These are phyloP conservation scores for Siphamia tubifer DNA, from an alignment of 2,113 vertebrate species.

Conservation along the genomic window DNA sequence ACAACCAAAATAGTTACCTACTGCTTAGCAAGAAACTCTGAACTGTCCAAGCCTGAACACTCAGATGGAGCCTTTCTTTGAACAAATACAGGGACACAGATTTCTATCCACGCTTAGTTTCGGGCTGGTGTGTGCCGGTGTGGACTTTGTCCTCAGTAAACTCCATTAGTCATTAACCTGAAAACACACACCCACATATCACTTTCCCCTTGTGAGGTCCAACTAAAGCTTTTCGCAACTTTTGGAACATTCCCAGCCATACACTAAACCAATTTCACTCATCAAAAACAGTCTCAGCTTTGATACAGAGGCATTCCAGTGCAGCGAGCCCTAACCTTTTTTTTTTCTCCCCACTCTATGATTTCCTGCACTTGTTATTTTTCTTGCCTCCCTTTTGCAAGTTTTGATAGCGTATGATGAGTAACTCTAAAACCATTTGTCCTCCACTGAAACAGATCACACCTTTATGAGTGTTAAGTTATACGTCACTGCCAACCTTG, in stretches of 20 bases:
- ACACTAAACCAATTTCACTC: background rate
- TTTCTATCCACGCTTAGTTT: constrained; percentile 23
- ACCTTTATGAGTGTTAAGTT: background rate
- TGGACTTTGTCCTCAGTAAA: constrained; percentile 65
- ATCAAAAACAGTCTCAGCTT: background rate
- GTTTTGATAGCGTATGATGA: background rate
- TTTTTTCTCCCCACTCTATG: background rate
- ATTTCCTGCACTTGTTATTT: background rate
- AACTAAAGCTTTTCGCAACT: constrained; percentile 9
- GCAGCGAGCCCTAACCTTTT: background rate
- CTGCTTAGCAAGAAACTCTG: background rate
- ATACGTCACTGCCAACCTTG: background rate
- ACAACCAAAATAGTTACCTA: background rate
- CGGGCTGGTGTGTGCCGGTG: constrained; percentile 21
- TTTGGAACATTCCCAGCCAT: constrained; percentile 15
- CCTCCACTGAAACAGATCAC: background rate
- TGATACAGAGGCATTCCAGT: background rate
- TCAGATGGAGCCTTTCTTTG: background rate
- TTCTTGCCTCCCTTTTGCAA: background rate
- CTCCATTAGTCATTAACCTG: constrained; percentile 77
- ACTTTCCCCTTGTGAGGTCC: constrained; percentile 31
- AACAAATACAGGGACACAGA: constrained; percentile 16
- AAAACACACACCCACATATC: constrained; percentile 65
- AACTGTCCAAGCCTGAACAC: background rate
- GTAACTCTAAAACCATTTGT: constrained; percentile 2